Percentiles rank a stretch among this genome's conserved stretches.
Evolutionary conservation across 2,113 vertebrate species (phyloP).

Genomic region (Lepisosteus osseus): DNA sequence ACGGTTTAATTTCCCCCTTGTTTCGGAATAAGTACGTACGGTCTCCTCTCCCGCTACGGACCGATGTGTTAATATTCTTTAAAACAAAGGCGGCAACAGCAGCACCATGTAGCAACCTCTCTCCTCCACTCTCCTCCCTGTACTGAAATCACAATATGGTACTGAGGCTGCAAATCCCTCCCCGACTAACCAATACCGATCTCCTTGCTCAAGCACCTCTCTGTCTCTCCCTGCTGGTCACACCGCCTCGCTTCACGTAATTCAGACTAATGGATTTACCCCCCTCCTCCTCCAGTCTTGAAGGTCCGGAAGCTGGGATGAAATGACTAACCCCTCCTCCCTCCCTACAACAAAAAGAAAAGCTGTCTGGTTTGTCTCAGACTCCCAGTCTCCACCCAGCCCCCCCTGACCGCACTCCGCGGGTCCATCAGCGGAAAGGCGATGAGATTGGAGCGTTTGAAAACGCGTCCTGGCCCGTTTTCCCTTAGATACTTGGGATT

Average conservation of each 20-base stretch:
- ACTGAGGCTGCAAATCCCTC: slow-evolving; percentile 60
- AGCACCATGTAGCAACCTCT: slow-evolving; percentile 53
- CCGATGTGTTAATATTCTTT: slow-evolving; percentile 39
- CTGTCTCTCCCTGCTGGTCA: slow-evolving; percentile 65
- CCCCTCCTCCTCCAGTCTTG: slow-evolving; percentile 5
- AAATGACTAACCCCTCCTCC: slow-evolving; percentile 36
- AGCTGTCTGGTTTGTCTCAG: slow-evolving; percentile 18
- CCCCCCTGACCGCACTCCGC: slow-evolving; percentile 12
- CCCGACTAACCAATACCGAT: slow-evolving; percentile 29
- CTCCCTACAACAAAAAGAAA: slow-evolving; percentile 37
- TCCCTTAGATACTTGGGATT: no score
- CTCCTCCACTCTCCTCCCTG: slow-evolving; percentile 23
- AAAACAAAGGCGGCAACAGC: slow-evolving; percentile 48
- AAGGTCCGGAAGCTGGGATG: slow-evolving; percentile 28
- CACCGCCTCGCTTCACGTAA: slow-evolving; percentile 43
- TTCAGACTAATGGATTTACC: slow-evolving; percentile 7
- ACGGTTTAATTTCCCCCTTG: slow-evolving; percentile 27
- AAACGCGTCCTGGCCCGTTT: slow-evolving; percentile 4
- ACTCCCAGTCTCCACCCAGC: slow-evolving; percentile 22
- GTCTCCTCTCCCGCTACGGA: slow-evolving; percentile 44
- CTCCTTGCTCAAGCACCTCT: slow-evolving; percentile 38
- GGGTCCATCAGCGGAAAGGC: slow-evolving; percentile 20
- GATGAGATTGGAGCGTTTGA: slow-evolving; percentile 16
- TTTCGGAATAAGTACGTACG: slow-evolving; percentile 36
- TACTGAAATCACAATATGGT: slow-evolving; percentile 53